Percentiles rank a stretch among this genome's conserved stretches.
phyloP scores from a whole-genome alignment of 2,113 vertebrate genomes.

The Acanthisitta chloris region DNA sequence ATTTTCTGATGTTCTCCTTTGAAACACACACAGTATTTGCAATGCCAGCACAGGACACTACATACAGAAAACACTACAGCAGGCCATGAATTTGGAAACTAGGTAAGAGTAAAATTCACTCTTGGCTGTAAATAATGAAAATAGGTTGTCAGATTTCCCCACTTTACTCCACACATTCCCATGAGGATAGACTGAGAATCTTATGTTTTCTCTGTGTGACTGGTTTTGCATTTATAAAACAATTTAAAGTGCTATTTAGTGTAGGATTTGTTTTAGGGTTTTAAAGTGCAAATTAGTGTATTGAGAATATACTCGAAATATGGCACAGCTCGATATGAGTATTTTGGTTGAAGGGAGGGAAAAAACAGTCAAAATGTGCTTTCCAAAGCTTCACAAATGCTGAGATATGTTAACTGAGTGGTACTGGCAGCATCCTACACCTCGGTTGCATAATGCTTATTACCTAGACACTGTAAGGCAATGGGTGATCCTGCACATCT shows the following conservation, averaged over 20 bases:
- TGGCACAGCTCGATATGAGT: conserved; percentile 43
- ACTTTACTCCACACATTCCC: conserved; percentile 46
- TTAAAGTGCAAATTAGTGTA: conserved; percentile 51
- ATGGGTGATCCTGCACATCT: neutral
- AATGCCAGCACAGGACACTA: conserved; percentile 66
- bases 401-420: neutral
- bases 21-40: conserved; percentile 33
- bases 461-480: conserved; percentile 21
- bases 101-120: conserved; percentile 13
- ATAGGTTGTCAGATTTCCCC: neutral
- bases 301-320: conserved; percentile 63
- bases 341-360: conserved; percentile 33
- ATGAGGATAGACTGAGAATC: conserved; percentile 61
- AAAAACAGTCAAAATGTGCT: conserved; percentile 21
- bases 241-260: conserved; percentile 44
- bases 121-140: neutral
- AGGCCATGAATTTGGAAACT: conserved; percentile 53
- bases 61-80: conserved; percentile 57
- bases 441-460: conserved; percentile 70
- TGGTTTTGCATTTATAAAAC: conserved; percentile 27
- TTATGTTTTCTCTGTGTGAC: conserved; percentile 60
- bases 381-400: neutral
- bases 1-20: conserved; percentile 50
- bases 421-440: conserved; percentile 12
- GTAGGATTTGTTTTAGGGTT: neutral